Conservation (phyloP, 2,888 invertebrate genomes). For the Epistrophella euchroma region DNA sequence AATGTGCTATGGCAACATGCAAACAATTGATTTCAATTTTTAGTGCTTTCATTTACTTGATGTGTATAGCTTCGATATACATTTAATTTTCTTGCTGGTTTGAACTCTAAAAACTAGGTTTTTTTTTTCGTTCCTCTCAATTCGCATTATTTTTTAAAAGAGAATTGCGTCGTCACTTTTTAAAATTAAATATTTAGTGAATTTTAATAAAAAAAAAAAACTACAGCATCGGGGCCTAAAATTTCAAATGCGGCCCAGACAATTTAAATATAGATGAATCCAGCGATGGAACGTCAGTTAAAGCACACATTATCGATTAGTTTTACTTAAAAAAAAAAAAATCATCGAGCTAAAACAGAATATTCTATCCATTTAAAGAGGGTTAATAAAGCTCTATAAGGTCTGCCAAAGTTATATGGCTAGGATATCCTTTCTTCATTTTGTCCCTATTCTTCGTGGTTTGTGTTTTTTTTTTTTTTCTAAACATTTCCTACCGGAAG, state of each 20-base stretch:
- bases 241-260: constrained; percentile 11
- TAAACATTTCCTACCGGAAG: constrained; percentile 54
- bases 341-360: constrained; percentile 22
- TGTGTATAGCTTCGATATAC: too few species aligned
- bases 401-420: constrained; percentile 18
- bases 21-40: too few species aligned
- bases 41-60: too few species aligned
- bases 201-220: too few species aligned
- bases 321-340: not conserved
- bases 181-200: too few species aligned
- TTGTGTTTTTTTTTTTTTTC: constrained; percentile 36
- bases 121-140: too few species aligned
- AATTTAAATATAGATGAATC: not conserved
- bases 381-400: constrained; percentile 16
- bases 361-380: constrained; percentile 1
- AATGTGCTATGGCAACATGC: too few species aligned
- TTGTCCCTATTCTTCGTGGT: constrained; percentile 22
- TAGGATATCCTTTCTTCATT: constrained; percentile 49
- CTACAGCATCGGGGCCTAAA: too few species aligned
- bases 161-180: too few species aligned
- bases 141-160: too few species aligned
- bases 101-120: too few species aligned
- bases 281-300: not conserved
- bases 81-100: too few species aligned
- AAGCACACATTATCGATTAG: constrained; percentile 25